Evolutionary conservation across 2,888 invertebrate genomes (phyloP).

Genomic region (Mesorhabditis spiculigera): DNA sequence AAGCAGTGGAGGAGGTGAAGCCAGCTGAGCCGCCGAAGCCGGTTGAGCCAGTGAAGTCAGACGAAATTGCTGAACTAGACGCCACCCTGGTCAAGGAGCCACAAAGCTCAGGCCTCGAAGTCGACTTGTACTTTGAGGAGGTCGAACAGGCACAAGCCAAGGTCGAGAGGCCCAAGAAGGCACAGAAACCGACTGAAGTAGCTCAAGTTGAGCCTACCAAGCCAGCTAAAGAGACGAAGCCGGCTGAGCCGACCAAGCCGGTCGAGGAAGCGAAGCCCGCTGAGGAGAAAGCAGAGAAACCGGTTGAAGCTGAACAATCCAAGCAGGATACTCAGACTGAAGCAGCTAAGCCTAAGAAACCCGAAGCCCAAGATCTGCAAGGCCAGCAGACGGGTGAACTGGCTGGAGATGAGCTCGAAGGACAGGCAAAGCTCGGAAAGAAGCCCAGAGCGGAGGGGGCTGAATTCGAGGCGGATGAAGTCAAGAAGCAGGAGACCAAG

Average conservation of each 20-base stretch:
- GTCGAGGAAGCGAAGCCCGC: background rate
- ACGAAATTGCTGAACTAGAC: conserved; percentile 8
- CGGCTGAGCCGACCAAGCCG: conserved; percentile 1
- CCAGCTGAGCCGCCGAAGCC: conserved; percentile 5
- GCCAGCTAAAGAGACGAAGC: conserved; percentile 11
- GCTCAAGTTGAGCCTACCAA: conserved; percentile 11
- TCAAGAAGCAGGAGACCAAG: background rate
- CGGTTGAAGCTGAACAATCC: background rate
- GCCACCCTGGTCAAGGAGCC: background rate
- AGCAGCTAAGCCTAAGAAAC: background rate
- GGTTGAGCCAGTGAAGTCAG: conserved; percentile 8
- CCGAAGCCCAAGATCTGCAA: background rate
- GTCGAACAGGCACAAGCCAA: background rate
- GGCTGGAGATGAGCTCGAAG: too few relatives aligned
- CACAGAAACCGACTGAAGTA: conserved; percentile 11
- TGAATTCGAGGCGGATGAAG: background rate
- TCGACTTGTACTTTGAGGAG: background rate
- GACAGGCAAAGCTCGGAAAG: background rate
- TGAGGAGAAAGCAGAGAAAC: background rate
- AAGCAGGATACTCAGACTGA: background rate
- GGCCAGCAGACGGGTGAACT: too few relatives aligned
- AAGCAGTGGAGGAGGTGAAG: conserved; percentile 7
- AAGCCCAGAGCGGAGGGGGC: background rate
- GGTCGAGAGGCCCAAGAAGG: conserved; percentile 9
- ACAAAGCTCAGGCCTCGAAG: conserved; percentile 13